A percentile compares a stretch with the other conserved stretches of the same genome.
phyloP scores from a whole-genome alignment of 2,888 invertebrate species.

The Chrysotoxum bicinctum region DNA sequence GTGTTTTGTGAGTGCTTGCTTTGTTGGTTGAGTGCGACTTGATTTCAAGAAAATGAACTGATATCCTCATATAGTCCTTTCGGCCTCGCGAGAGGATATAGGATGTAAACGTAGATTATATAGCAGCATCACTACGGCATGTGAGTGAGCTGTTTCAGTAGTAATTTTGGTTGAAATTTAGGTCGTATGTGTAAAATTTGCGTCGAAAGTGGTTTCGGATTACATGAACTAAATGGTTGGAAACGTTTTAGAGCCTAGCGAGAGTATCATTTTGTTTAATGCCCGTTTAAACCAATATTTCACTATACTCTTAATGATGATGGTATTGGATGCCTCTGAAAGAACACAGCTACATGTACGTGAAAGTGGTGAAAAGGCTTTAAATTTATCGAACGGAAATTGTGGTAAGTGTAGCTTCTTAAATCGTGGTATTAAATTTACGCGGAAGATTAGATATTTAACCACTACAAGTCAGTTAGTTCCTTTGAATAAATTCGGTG shows the following conservation, averaged over 20 bases:
- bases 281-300: slow-evolving; percentile 2
- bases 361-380: neutral
- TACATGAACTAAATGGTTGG: neutral
- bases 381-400: neutral
- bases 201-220: neutral
- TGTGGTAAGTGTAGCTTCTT: neutral
- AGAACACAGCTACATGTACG: neutral
- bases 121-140: neutral
- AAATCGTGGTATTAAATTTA: neutral
- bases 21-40: slow-evolving; percentile 35
- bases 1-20: slow-evolving; percentile 23
- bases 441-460: neutral
- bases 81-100: neutral
- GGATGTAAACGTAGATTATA: neutral
- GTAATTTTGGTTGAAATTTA: neutral
- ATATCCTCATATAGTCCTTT: neutral
- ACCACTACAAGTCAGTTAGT: too few relatives aligned
- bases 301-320: neutral
- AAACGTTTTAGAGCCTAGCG: neutral
- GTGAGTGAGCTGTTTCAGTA: neutral
- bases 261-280: neutral
- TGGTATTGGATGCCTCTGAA: neutral
- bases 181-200: neutral
- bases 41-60: slow-evolving; percentile 49
- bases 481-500: too few relatives aligned